Base-by-base conservation (phyloP, 2,888 invertebrate species). In the Parnassius smintheus region DNA sequence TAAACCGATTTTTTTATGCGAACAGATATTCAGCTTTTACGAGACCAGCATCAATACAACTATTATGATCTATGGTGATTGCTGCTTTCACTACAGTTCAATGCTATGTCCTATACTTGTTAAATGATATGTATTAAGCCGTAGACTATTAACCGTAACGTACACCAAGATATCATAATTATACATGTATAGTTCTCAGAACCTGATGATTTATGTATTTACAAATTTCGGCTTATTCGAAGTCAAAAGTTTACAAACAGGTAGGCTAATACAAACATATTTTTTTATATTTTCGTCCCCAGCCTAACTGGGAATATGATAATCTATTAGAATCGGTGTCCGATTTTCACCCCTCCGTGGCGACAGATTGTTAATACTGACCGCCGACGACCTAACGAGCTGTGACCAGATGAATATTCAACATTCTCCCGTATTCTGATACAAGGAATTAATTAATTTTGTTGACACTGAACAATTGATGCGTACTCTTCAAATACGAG, bases 341-440 rank as follows among this genome's bases (percentile, higher is more conserved):
- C 57, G 65, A 61, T 68, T 68, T 68, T 70, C 69, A 66, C 71
- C 80, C 80, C 78, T 71, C 71, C 70, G 57, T 65, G 64, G 70
- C 75, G 75, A 75, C 82, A 78, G 80, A 79, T 76, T 83, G 87
- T 85, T 84, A 82, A 84, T 82, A 81, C 84, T 88, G 88, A 87
- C 83, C 86, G 78, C 67, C 68, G 77, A 75, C 83, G 85, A 86
- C 84, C 86, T 91, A 91, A 90, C 90, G 88, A 91, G 88, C 83
- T 80, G 86, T 77, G 82, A 80, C 81, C 85, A 72, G 82, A 91
- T 91, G 89, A 90, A 91, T 91, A 91, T 91, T 83, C 89, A 89
- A 72, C 68, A 69, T 59, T 61, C 64, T 65, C 13, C 61, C 70
- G 65, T 68, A 59, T 65, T 65, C 70, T 66, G 70, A 74, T 75